Conservation (phyloP, 2,113 vertebrate species). For the Syngnathus floridae region DNA sequence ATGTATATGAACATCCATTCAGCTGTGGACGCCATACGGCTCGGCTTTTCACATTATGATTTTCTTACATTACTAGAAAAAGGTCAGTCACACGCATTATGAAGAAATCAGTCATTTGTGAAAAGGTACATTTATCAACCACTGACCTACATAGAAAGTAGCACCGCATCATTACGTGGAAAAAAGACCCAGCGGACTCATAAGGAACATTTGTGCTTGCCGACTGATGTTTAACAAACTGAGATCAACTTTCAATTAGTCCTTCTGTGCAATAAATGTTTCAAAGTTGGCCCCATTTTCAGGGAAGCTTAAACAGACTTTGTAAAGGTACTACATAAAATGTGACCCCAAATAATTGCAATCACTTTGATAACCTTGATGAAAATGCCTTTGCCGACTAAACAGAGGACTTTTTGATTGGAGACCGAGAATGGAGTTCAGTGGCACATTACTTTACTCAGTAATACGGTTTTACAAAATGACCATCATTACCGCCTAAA, state of each 20-base stretch:
- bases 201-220: constrained; percentile 61
- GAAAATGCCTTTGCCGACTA: no score
- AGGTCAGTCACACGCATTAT: constrained; percentile 25
- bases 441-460: no score
- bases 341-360: no score
- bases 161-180: constrained; percentile 62
- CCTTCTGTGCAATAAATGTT: constrained; percentile 16
- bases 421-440: no score
- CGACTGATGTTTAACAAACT: constrained; percentile 64
- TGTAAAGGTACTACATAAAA: no score
- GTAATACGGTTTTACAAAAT: no score
- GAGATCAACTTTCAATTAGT: constrained; percentile 53
- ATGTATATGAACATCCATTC: constrained; percentile 8
- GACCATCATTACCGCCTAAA: no score
- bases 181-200: constrained; percentile 58
- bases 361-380: no score
- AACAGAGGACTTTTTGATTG: no score
- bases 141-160: constrained; percentile 66
- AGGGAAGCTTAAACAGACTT: not conserved
- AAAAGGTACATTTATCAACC: constrained; percentile 24
- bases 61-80: constrained; percentile 16
- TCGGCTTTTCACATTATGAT: not conserved
- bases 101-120: constrained; percentile 20
- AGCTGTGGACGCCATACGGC: constrained; percentile 7
- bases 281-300: constrained; percentile 14